Conservation (phyloP, 2,888 invertebrate species). For the Caenorhabditis sp. region DNA sequence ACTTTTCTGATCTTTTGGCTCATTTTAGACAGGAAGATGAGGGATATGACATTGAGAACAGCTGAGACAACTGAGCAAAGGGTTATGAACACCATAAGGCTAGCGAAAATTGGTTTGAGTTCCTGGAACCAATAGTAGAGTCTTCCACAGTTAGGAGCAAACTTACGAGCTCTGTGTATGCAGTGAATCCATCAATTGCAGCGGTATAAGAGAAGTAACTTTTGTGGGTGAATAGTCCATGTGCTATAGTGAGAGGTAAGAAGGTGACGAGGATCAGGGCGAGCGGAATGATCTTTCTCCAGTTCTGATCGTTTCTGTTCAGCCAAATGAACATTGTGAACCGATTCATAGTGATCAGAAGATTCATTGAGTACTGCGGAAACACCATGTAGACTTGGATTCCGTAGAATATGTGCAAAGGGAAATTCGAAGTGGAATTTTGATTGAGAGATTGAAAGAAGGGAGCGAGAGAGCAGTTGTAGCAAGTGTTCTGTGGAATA, state of each 20-base stretch:
- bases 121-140: not conserved
- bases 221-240: not conserved
- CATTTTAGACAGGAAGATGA: not conserved
- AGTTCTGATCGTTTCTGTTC: constrained; percentile 5
- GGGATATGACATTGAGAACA: not conserved
- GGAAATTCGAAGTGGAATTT: not conserved
- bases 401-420: constrained; percentile 6
- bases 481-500: constrained; percentile 12
- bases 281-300: not conserved
- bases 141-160: too few species aligned
- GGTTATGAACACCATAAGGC: not conserved
- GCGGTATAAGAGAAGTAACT: not conserved
- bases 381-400: constrained; percentile 8
- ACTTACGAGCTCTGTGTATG: not conserved
- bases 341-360: constrained; percentile 15
- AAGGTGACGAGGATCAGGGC: not conserved
- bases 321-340: constrained; percentile 17
- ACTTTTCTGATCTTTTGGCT: not conserved
- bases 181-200: constrained; percentile 5
- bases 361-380: constrained; percentile 1
- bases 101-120: not conserved
- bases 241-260: not conserved
- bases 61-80: not conserved
- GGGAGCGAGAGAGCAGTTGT: constrained; percentile 22
- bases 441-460: not conserved